Conservation (phyloP, 2,888 invertebrate genomes). For the Scaptomyza parva region DNA sequence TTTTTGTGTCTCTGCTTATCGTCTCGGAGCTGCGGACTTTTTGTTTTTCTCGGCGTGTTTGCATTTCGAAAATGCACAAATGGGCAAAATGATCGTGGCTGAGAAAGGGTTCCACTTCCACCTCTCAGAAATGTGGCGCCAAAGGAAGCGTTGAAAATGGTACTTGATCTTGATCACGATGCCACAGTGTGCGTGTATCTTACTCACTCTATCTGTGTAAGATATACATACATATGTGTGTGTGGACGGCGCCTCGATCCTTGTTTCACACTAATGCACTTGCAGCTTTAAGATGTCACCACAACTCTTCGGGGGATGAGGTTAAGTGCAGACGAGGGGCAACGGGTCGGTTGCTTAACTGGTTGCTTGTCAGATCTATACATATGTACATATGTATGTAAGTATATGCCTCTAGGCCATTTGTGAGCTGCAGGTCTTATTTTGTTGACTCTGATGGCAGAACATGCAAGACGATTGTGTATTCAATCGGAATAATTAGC, state of each 20-base stretch:
- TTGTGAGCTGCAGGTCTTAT: slow-evolving; percentile 45
- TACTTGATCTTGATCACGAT: slow-evolving; percentile 73
- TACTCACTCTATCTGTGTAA: slow-evolving; percentile 7
- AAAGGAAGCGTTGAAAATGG: slow-evolving; percentile 75
- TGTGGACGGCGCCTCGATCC: slow-evolving; percentile 82
- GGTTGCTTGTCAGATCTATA: slow-evolving; percentile 31
- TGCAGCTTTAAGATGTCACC: slow-evolving; percentile 79
- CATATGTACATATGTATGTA: neutral
- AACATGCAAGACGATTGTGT: slow-evolving; percentile 56
- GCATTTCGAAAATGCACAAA: slow-evolving; percentile 65
- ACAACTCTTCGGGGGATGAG: slow-evolving; percentile 25
- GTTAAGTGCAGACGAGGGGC: slow-evolving; percentile 45
- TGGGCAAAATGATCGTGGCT: slow-evolving; percentile 56
- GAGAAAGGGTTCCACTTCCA: slow-evolving; percentile 56
- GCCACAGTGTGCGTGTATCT: slow-evolving; percentile 25
- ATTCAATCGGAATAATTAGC: slow-evolving; percentile 72
- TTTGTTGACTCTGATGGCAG: slow-evolving; percentile 32
- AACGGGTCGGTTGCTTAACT: slow-evolving; percentile 13
- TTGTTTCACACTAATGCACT: slow-evolving; percentile 82
- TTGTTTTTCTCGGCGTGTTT: slow-evolving; percentile 56
- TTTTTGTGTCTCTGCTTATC: slow-evolving; percentile 74
- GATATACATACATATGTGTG: slow-evolving; percentile 12
- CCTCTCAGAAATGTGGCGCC: slow-evolving; percentile 75
- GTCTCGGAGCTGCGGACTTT: slow-evolving; percentile 64
- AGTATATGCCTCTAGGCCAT: slow-evolving; percentile 32